Percentiles rank a stretch among this genome's conserved stretches.
phyloP scores from a whole-genome alignment of 2,797 vertebrate species.

The Amblyraja radiata region DNA sequence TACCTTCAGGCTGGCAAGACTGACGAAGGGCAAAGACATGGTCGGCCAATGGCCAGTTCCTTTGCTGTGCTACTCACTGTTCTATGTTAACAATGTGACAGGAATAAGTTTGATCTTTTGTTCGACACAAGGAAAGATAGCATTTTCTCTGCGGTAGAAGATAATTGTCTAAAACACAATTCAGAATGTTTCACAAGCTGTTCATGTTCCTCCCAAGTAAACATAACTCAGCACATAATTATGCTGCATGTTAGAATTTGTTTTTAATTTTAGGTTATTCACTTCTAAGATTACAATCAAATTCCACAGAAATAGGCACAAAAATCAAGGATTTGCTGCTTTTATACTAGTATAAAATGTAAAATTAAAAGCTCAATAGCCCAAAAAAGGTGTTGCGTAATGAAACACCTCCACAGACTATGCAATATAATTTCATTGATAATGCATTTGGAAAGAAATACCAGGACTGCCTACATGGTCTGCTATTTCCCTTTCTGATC shows the following conservation, averaged over 20 bases:
- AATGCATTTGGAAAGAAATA: no score
- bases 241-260: neutral
- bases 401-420: no score
- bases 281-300: neutral
- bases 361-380: neutral
- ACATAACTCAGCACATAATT: neutral
- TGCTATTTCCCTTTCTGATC: no score
- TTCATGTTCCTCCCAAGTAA: neutral
- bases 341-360: neutral
- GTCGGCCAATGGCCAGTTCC: no score
- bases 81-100: neutral
- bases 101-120: neutral
- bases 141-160: neutral
- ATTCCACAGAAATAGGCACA: neutral
- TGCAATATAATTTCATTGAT: no score
- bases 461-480: no score
- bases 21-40: no score
- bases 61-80: neutral
- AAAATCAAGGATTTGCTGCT: neutral
- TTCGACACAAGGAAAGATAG: neutral
- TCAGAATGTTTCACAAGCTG: neutral
- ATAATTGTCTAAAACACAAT: neutral
- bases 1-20: neutral
- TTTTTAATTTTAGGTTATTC: neutral
- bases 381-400: no score